Evolutionary conservation across 2,797 vertebrate species (phyloP), one percentile per base, ranked within the genome.

Genomic region (Masticophis lateralis): DNA sequence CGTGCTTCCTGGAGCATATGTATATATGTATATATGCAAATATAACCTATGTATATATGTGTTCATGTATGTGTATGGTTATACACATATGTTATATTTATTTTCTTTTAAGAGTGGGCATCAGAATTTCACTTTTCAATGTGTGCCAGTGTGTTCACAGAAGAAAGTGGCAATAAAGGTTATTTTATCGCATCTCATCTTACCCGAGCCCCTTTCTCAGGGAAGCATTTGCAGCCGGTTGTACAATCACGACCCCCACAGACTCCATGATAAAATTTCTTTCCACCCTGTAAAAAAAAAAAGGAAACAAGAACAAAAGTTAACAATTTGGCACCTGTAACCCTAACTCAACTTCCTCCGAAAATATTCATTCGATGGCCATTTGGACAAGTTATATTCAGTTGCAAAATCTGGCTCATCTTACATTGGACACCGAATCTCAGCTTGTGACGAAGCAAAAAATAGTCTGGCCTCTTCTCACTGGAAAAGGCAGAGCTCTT

Each of bases 121-220:
- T 20, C 16, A 74, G 32, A 74, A 37, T 74, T 74, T 74, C 69
- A 74, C 1, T 74, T 74, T 37, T 37, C 37, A 1, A 74, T 37
- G 16, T 37, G 69, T 74, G 16, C 32, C 2, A 4, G 69, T 74
- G 16, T 74, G 69, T 74, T 74, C 69, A 37, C 69, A 9, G 14
- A 74, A 74, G 37, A 28, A 74, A 74, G 69, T 0, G n/a, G 20
- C n/a, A 20, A 20, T 37, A 18, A 74, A 74, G 16, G 1, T 32
- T 66, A 28, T 37, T 1, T 32, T 66, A 28, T 37, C 6, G 32
- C 16, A 74, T 9, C 2, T 74, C 32, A 37, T 37, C 99, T 98
- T 97, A 99, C 99, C 98, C 98, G 98, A 0, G 97, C 94, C 87
- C 99, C 99, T 97, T 99, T 99, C 97, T 99, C 98, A 1, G 98